phyloP scores from a whole-genome alignment of 2,113 vertebrate genomes.

The Leptobrachium leishanense region DNA sequence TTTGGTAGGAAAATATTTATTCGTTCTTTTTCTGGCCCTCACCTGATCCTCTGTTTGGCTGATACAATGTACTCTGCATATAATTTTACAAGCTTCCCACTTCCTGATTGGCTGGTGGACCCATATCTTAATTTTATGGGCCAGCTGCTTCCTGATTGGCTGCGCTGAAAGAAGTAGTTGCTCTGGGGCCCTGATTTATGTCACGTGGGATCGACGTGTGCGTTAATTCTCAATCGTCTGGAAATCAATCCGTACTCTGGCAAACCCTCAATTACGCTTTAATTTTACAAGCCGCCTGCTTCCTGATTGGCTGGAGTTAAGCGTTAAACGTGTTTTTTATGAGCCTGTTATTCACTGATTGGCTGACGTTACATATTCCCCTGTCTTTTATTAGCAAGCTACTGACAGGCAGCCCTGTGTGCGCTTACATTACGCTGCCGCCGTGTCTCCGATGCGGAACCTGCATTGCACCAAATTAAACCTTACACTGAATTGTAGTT shows the following conservation, averaged over 20 bases:
- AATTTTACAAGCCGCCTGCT: too few relatives aligned
- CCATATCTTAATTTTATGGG: not conserved
- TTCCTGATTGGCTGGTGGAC: conserved; percentile 15
- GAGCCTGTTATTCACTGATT: conserved; percentile 2
- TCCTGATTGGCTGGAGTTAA: conserved; percentile 17
- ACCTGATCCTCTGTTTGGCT: conserved; percentile 5
- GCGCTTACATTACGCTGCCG: not conserved
- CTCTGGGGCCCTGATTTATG: too few relatives aligned
- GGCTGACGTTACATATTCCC: not conserved
- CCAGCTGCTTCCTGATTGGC: conserved; percentile 18
- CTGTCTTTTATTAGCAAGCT: not conserved
- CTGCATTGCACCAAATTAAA: not conserved
- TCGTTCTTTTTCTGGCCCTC: too few relatives aligned
- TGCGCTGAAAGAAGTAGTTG: too few relatives aligned
- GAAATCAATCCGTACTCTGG: too few relatives aligned
- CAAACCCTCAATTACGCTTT: too few relatives aligned
- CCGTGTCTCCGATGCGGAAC: not conserved
- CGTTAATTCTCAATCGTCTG: too few relatives aligned
- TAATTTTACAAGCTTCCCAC: not conserved
- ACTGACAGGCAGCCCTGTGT: not conserved
- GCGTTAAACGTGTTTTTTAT: not conserved
- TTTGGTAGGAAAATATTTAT: too few relatives aligned
- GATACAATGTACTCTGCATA: not conserved
- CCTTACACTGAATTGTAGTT: not conserved
- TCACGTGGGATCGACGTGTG: too few relatives aligned